Percentiles rank a stretch among this genome's conserved stretches.
Conservation (phyloP, 2,888 invertebrate species). For the Cantharis lateralis region DNA sequence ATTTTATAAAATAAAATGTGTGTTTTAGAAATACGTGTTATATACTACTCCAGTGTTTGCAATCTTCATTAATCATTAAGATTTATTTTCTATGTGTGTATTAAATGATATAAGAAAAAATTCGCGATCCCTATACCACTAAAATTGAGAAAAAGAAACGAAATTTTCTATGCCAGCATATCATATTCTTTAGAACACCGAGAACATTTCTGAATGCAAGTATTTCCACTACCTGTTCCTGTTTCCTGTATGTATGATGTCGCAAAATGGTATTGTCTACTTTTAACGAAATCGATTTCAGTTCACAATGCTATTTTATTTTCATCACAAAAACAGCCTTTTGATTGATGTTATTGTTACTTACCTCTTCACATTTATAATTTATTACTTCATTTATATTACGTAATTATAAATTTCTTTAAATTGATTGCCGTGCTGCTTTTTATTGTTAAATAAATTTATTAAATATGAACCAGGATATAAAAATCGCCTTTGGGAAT, state of each 20-base stretch:
- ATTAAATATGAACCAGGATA: too few relatives aligned
- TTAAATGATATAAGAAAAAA: conserved; percentile 23
- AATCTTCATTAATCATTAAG: conserved; percentile 38
- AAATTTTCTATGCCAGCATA: conserved; percentile 17
- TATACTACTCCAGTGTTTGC: background rate
- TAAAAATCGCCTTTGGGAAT: too few relatives aligned
- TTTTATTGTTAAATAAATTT: too few relatives aligned
- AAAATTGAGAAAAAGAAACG: conserved; percentile 13
- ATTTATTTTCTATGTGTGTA: conserved; percentile 39
- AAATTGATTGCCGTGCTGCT: too few relatives aligned
- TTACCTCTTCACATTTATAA: background rate
- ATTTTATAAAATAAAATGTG: background rate
- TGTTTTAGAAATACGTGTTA: background rate
- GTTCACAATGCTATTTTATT: conserved; percentile 20
- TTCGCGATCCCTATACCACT: conserved; percentile 7
- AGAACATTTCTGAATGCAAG: conserved; percentile 29
- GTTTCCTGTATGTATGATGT: conserved; percentile 31
- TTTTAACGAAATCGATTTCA: conserved; percentile 21
- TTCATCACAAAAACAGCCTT: conserved; percentile 10
- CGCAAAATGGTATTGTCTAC: conserved; percentile 29
- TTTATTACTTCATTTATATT: background rate
- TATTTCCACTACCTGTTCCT: conserved; percentile 33
- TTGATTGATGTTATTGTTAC: conserved; percentile 29
- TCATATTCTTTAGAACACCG: conserved; percentile 20
- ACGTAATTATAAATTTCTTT: too few relatives aligned